Conservation (phyloP, 2,888 invertebrate genomes). For the Trissoscelio sp. region DNA sequence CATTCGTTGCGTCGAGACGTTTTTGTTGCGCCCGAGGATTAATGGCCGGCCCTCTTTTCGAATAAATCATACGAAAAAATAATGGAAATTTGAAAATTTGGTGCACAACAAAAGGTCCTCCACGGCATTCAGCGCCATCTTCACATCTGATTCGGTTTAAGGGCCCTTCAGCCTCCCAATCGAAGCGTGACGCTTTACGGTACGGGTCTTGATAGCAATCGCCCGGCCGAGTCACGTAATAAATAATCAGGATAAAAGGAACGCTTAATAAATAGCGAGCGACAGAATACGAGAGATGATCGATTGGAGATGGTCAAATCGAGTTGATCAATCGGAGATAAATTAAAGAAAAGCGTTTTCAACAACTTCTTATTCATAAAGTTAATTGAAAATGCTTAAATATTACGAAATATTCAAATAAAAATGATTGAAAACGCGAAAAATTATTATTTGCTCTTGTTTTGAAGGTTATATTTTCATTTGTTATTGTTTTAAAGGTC, state of each 20-base stretch:
- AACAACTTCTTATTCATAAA: too few relatives aligned
- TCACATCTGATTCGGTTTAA: slow-evolving; percentile 49
- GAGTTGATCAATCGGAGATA: slow-evolving; percentile 1
- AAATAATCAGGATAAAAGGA: slow-evolving; percentile 58
- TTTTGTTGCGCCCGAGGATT: slow-evolving; percentile 27
- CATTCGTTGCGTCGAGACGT: too few relatives aligned
- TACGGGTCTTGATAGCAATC: slow-evolving; percentile 49
- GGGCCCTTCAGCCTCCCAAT: slow-evolving; percentile 48
- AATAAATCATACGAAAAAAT: slow-evolving; percentile 63
- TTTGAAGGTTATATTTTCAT: too few relatives aligned
- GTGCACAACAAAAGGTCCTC: slow-evolving; percentile 50
- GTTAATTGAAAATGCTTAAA: too few relatives aligned
- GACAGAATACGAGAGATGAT: slow-evolving; percentile 32
- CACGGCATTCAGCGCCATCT: slow-evolving; percentile 44
- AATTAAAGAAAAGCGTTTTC: not conserved
- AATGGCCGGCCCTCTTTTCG: slow-evolving; percentile 42
- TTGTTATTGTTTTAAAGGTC: too few relatives aligned
- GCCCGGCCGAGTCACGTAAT: slow-evolving; percentile 57
- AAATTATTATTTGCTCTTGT: too few relatives aligned
- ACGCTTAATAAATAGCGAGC: slow-evolving; percentile 31
- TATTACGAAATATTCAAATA: too few relatives aligned
- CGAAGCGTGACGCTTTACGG: slow-evolving; percentile 61
- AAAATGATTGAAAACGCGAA: too few relatives aligned
- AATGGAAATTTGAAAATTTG: slow-evolving; percentile 59
- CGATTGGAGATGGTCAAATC: slow-evolving; percentile 22